These are phyloP conservation scores for Natator depressus DNA, from an alignment of 2,113 vertebrate species.

Conservation along the genomic window DNA sequence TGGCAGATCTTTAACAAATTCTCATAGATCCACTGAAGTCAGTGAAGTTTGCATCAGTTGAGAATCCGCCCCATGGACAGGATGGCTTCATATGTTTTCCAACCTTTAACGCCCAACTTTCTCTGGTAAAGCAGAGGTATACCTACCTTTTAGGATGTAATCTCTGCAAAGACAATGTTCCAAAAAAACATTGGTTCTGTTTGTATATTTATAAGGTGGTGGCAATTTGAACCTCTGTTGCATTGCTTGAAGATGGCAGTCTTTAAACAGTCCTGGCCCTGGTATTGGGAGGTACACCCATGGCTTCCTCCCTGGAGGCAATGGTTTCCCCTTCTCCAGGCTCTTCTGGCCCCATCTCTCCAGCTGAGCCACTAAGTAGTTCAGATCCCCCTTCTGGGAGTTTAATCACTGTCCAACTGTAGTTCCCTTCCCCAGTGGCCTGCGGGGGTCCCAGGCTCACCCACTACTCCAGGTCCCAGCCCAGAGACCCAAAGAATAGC, in stretches of 20 bases:
- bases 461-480: no score
- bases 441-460: no score
- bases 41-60: not conserved
- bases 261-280: no score
- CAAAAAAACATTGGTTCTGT: not conserved
- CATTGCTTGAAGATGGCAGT: not conserved
- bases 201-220: not conserved
- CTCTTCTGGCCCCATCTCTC: no score
- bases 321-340: no score
- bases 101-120: not conserved
- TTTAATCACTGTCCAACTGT: no score
- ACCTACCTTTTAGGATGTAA: not conserved
- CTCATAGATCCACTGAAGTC: not conserved
- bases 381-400: no score
- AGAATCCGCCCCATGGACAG: not conserved
- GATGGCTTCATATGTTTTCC: accelerated
- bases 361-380: no score
- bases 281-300: no score
- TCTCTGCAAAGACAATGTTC: not conserved
- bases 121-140: not conserved
- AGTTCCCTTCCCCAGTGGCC: no score
- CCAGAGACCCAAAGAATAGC: no score
- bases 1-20: not conserved
- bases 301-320: no score
- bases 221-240: not conserved